These are phyloP conservation scores for Crossaster papposus DNA, from an alignment of 53 echinoderm and acorn worm species.

Conservation along the genomic window DNA sequence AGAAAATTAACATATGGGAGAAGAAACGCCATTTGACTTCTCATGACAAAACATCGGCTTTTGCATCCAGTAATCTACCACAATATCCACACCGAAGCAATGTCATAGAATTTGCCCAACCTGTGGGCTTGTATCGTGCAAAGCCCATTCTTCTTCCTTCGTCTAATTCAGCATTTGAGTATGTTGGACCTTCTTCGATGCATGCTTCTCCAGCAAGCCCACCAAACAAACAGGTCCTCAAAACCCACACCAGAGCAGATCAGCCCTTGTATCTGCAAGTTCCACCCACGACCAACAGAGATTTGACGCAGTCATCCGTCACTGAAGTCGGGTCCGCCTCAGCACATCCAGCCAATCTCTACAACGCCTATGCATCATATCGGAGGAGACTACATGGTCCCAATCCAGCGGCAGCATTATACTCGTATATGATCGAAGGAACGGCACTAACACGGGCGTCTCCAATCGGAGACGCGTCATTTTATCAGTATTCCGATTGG, in stretches of 20 bases:
- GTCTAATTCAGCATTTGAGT: slow-evolving; percentile 38
- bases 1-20: neutral
- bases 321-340: neutral
- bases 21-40: neutral
- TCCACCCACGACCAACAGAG: neutral
- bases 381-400: neutral
- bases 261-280: slow-evolving; percentile 70
- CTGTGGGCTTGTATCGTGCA: slow-evolving; percentile 7
- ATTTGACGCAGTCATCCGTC: slow-evolving; percentile 5
- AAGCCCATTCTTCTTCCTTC: slow-evolving; percentile 17
- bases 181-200: slow-evolving; percentile 20
- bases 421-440: neutral
- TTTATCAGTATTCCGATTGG: slow-evolving; percentile 29
- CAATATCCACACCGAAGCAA: neutral
- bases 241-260: neutral
- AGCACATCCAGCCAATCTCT: neutral
- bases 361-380: neutral
- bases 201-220: neutral
- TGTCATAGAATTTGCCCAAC: neutral
- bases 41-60: neutral
- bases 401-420: slow-evolving; percentile 2
- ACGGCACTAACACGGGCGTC: neutral
- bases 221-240: neutral
- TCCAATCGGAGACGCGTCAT: neutral
- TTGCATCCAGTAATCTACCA: neutral